Percentiles rank a stretch among this genome's conserved stretches.
phyloP scores from a whole-genome alignment of 2,888 invertebrate species.

The Odontothrips loti region DNA sequence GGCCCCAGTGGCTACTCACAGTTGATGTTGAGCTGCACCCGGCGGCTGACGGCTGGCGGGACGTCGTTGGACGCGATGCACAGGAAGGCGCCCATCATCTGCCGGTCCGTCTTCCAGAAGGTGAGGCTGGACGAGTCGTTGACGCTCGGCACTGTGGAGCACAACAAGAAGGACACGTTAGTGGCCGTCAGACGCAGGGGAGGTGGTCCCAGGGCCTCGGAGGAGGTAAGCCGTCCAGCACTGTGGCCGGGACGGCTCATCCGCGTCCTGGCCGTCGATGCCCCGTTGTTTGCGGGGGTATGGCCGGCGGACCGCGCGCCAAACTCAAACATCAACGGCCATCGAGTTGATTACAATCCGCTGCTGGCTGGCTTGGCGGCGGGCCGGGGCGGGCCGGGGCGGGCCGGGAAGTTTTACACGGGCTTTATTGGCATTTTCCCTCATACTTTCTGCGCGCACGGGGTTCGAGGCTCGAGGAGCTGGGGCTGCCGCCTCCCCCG shows the following conservation, averaged over 20 bases:
- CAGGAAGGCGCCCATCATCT: constrained; percentile 88
- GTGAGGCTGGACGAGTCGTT: constrained; percentile 70
- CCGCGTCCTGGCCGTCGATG: neutral
- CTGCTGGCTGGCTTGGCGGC: neutral
- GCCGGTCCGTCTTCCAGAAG: constrained; percentile 74
- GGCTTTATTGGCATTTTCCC: too few relatives aligned
- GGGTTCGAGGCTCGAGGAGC: too few relatives aligned
- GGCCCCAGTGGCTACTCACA: constrained; percentile 59
- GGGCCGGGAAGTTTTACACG: too few relatives aligned
- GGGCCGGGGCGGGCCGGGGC: neutral
- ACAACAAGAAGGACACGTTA: constrained; percentile 42
- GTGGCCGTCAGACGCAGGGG: neutral
- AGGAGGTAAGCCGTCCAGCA: neutral
- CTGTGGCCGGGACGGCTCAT: neutral
- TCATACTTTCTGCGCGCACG: too few relatives aligned
- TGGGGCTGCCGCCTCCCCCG: too few relatives aligned
- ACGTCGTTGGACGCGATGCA: constrained; percentile 91
- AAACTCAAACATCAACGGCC: neutral
- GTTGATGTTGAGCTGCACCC: constrained; percentile 81
- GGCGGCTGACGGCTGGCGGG: constrained; percentile 83
- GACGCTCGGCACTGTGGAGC: constrained; percentile 57
- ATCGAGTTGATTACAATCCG: neutral
- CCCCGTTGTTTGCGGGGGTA: neutral
- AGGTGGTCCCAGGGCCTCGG: neutral
- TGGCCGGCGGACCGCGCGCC: too few relatives aligned